phyloP scores from a whole-genome alignment of 2,113 vertebrate genomes.

The Ahaetulla prasina region DNA sequence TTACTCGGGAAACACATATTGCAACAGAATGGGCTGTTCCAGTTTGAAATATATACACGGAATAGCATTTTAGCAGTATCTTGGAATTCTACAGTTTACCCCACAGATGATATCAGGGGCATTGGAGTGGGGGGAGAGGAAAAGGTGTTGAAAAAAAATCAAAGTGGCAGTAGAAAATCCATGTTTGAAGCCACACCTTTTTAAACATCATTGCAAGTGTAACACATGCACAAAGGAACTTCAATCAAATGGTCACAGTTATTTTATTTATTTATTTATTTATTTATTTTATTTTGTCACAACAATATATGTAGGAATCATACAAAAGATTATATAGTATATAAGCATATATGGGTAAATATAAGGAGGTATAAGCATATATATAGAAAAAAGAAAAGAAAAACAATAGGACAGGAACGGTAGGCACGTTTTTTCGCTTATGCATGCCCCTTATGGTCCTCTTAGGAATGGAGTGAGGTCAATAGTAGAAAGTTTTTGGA shows the following conservation, averaged over 20 bases:
- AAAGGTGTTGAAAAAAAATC: background rate
- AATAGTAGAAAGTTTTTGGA: too few relatives aligned
- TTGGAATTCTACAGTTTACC: background rate
- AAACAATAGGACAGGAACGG: too few relatives aligned
- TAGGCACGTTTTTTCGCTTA: too few relatives aligned
- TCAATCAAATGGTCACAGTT: background rate
- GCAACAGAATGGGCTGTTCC: background rate
- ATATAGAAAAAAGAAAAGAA: too few relatives aligned
- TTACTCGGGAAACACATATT: background rate
- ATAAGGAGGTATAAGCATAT: too few relatives aligned
- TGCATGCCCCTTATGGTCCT: too few relatives aligned
- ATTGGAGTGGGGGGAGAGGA: background rate
- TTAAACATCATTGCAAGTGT: background rate
- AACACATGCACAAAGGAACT: background rate
- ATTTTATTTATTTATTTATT: too few relatives aligned
- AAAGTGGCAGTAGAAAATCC: background rate
- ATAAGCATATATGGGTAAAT: too few relatives aligned
- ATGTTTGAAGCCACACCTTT: background rate
- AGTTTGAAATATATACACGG: background rate
- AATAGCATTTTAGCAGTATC: background rate
- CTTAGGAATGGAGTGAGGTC: too few relatives aligned
- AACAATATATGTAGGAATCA: too few relatives aligned
- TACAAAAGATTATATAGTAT: too few relatives aligned
- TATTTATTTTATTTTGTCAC: too few relatives aligned
- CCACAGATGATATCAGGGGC: background rate